Evolutionary conservation across 2,888 invertebrate species (phyloP).

Genomic region (Dynastes maya): DNA sequence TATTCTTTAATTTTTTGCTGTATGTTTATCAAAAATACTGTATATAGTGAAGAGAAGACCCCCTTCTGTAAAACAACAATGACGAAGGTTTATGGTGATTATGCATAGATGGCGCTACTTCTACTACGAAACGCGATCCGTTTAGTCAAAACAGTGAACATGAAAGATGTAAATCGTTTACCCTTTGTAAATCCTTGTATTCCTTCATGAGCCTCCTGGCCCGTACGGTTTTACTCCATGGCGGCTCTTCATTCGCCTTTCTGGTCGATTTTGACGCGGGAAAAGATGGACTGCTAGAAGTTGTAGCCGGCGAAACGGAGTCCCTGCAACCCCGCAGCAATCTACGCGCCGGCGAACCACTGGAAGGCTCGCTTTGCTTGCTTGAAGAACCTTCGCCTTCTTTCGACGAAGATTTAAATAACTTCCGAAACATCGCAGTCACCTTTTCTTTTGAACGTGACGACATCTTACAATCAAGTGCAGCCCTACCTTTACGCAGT

Average conservation of each 20-base stretch:
- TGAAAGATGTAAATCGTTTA: background rate
- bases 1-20: too few relatives aligned
- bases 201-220: slow-evolving; percentile 90
- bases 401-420: slow-evolving; percentile 83
- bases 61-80: too few relatives aligned
- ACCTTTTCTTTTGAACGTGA: slow-evolving; percentile 88
- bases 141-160: too few relatives aligned
- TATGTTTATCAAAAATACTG: too few relatives aligned
- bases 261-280: slow-evolving; percentile 59
- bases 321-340: slow-evolving; percentile 66
- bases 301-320: slow-evolving; percentile 67
- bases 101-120: too few relatives aligned
- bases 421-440: slow-evolving; percentile 84
- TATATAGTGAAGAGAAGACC: too few relatives aligned
- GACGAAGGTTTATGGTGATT: too few relatives aligned
- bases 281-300: slow-evolving; percentile 72
- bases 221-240: slow-evolving; percentile 78
- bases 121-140: too few relatives aligned
- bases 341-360: slow-evolving; percentile 67
- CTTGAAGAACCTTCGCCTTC: slow-evolving; percentile 75
- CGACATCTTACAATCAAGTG: slow-evolving; percentile 73
- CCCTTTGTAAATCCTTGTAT: slow-evolving; percentile 81
- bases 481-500: background rate
- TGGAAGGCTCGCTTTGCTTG: slow-evolving; percentile 67
- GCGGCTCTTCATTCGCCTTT: slow-evolving; percentile 66